Percentiles rank a stretch among this genome's conserved stretches.
Conservation (phyloP, 1,140 invertebrate genomes). For the Lordiphosa mommai region DNA sequence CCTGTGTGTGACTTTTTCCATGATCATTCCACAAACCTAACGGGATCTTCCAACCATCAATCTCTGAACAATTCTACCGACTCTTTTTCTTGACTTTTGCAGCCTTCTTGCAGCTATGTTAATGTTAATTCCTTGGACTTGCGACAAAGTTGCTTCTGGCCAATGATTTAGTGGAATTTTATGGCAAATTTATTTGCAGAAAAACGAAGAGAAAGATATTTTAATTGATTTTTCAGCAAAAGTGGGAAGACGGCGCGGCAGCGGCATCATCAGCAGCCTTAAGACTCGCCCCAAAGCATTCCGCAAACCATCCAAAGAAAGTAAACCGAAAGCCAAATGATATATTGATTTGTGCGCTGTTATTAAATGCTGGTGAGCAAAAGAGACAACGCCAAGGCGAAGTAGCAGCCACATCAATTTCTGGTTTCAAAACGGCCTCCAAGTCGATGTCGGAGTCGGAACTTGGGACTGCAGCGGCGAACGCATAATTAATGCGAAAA, state of each 20-base stretch:
- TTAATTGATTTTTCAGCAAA: constrained; percentile 72
- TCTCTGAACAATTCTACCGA: constrained; percentile 15
- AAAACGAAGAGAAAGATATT: constrained; percentile 57
- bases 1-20: background rate
- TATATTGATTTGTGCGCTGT: constrained; percentile 74
- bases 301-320: constrained; percentile 41
- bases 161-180: constrained; percentile 76
- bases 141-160: constrained; percentile 48
- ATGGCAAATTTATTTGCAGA: constrained; percentile 71
- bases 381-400: constrained; percentile 33
- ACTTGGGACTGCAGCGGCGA: constrained; percentile 21
- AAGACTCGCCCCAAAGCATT: background rate
- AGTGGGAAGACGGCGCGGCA: constrained; percentile 53
- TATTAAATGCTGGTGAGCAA: constrained; percentile 67
- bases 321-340: constrained; percentile 57
- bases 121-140: constrained; percentile 43
- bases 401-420: constrained; percentile 74
- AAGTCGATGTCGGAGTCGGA: background rate
- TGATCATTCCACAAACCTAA: constrained; percentile 5
- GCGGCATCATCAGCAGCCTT: constrained; percentile 5
- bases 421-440: constrained; percentile 46
- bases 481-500: constrained; percentile 77
- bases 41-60: constrained; percentile 28
- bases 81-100: constrained; percentile 19
- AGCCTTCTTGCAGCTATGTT: constrained; percentile 22